Conservation (phyloP, 1,140 invertebrate species). For the Cepaea nemoralis region DNA sequence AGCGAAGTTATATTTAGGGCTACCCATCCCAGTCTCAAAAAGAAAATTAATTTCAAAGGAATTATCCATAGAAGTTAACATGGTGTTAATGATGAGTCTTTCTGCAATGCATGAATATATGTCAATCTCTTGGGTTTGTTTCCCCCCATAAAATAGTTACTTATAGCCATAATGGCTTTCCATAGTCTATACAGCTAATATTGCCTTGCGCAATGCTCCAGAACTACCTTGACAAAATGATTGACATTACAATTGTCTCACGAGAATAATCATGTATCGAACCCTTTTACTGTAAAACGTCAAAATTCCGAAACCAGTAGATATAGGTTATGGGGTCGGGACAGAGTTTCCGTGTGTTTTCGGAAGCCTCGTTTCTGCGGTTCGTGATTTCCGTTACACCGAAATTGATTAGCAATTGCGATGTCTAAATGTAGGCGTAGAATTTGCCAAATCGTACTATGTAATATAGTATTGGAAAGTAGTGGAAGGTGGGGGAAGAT, state of each 20-base stretch:
- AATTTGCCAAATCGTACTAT: too few species aligned
- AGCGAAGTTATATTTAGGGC: too few species aligned
- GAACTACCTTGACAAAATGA: not conserved
- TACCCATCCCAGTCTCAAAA: too few species aligned
- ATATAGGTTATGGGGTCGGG: not conserved
- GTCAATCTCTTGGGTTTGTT: too few species aligned
- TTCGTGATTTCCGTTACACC: conserved; percentile 7
- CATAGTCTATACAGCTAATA: not conserved
- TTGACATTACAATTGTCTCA: not conserved
- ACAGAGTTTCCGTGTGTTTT: not conserved
- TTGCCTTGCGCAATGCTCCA: not conserved
- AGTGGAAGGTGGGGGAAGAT: too few species aligned
- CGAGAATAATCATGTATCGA: not conserved
- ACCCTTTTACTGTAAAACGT: not conserved
- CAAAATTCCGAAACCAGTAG: not conserved
- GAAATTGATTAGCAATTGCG: not conserved
- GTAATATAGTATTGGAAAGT: too few species aligned
- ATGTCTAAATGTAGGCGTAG: too few species aligned
- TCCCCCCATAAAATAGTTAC: conserved; percentile 2
- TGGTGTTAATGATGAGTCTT: too few species aligned
- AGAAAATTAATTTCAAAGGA: too few species aligned
- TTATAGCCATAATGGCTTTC: not conserved
- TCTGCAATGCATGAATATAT: too few species aligned
- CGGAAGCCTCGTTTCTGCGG: not conserved
- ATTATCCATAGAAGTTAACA: too few species aligned